Evolutionary conservation across 2,113 vertebrate species (phyloP).

Genomic region (Phoenicopterus ruber): DNA sequence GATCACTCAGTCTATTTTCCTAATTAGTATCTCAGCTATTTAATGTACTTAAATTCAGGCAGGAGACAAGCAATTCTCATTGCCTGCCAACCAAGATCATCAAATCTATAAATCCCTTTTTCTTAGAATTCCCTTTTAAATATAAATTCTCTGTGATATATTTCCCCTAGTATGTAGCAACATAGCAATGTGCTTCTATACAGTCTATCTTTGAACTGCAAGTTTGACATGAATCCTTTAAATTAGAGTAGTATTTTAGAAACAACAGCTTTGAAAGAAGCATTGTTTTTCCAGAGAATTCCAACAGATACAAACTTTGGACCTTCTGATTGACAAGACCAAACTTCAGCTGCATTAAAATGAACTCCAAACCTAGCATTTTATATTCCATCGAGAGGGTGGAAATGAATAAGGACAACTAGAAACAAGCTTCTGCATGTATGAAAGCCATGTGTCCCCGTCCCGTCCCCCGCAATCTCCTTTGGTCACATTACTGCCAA

Average conservation of each 20-base stretch:
- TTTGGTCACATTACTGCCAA: background rate
- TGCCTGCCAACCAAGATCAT: background rate
- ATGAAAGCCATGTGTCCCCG: background rate
- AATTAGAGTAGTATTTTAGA: background rate
- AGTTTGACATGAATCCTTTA: background rate
- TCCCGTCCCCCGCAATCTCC: background rate
- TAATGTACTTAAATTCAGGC: background rate
- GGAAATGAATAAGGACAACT: background rate
- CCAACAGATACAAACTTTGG: background rate
- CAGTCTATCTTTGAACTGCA: background rate
- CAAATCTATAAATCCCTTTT: background rate
- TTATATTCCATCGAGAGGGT: background rate
- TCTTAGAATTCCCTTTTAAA: background rate
- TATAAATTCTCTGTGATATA: background rate
- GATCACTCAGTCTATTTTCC: background rate
- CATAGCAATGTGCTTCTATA: background rate
- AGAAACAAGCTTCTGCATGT: background rate
- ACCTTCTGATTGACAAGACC: background rate
- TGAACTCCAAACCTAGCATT: background rate
- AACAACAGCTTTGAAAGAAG: background rate
- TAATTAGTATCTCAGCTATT: background rate
- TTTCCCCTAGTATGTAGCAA: background rate
- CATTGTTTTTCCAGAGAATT: background rate
- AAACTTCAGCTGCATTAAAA: background rate
- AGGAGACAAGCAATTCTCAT: background rate